Evolutionary conservation across 2,113 vertebrate species (phyloP).

Genomic region (Tympanuchus pallidicinctus): DNA sequence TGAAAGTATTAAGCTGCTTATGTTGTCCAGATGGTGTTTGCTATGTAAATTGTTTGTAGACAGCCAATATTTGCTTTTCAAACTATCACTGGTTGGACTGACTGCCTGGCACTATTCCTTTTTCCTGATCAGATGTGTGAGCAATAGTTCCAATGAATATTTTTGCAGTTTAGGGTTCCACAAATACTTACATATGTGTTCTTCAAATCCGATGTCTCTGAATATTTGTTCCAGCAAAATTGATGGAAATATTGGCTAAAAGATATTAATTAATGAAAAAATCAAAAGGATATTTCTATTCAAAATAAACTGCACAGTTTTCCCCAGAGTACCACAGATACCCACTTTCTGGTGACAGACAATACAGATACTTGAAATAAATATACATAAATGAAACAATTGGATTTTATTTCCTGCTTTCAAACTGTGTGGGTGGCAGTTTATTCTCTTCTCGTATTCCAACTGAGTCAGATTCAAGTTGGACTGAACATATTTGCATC

Average conservation of each 20-base stretch:
- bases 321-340: background rate
- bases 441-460: slow-evolving; percentile 39
- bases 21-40: slow-evolving; percentile 13
- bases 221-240: background rate
- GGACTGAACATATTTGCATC: background rate
- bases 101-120: slow-evolving; percentile 2
- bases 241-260: background rate
- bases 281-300: background rate
- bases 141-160: background rate
- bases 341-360: background rate
- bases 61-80: slow-evolving; percentile 34
- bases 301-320: slow-evolving; percentile 2
- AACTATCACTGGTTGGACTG: background rate
- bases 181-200: background rate
- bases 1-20: slow-evolving; percentile 5
- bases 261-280: background rate
- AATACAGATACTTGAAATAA: slow-evolving; percentile 39
- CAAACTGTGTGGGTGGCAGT: slow-evolving; percentile 25
- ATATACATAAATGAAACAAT: slow-evolving; percentile 43
- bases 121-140: background rate
- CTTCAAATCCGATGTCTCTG: background rate
- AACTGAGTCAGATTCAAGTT: slow-evolving; percentile 30
- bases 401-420: slow-evolving; percentile 42
- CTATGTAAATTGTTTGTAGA: background rate
- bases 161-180: background rate